Base-by-base conservation (phyloP, 2,113 vertebrate genomes). In the Ctenomys sociabilis region DNA sequence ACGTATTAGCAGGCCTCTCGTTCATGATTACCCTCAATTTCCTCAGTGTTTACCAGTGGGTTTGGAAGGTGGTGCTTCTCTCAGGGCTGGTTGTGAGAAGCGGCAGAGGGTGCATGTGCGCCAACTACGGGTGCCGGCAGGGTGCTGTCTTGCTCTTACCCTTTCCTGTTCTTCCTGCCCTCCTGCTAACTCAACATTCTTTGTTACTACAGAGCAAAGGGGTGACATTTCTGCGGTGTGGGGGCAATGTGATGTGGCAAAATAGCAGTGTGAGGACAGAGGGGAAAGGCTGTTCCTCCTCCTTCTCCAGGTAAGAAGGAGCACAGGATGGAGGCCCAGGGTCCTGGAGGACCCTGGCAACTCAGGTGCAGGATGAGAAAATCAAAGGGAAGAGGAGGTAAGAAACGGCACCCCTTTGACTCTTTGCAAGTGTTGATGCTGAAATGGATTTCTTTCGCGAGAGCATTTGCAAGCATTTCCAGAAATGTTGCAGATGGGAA, bases 381-480 rank as follows among this genome's bases (percentile, higher is more conserved):
- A 21, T 2, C 4, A 0, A 3, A 2, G 16, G 9, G 68, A 70
- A 83, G 35, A 68, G 35, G 85, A 85, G 30, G 89, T n/a, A 21
- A 52, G 22, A 85, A 57, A 5, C 4, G 30, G 70, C 7, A 35
- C 37, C 22, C 91, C 22, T n/a, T 4, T 14, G 26, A 8, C 28
- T 32, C 59, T 35, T 21, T 30, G 35, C 32, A 57, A 57, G 11
- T 35, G 22, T 21, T 9, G 2, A 57, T 63, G 88, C 37, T 87
- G 10, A 37, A 24, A 72, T 22, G 35, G 9, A 40, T 26, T 59
- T 86, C 63, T 57, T 35, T 5, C 70, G 22, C 26, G 28, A 52
- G 14, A 63, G 35, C 1, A 24, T 14, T 78, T 45, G 45, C 19
- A 96, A 28, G 96, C 91, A 7, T 85, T 88, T 91, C 66, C n/a